Percentiles rank a stretch among this genome's conserved stretches.
Evolutionary conservation across 2,888 invertebrate genomes (phyloP).

Genomic region (Eupithecia subumbrata): DNA sequence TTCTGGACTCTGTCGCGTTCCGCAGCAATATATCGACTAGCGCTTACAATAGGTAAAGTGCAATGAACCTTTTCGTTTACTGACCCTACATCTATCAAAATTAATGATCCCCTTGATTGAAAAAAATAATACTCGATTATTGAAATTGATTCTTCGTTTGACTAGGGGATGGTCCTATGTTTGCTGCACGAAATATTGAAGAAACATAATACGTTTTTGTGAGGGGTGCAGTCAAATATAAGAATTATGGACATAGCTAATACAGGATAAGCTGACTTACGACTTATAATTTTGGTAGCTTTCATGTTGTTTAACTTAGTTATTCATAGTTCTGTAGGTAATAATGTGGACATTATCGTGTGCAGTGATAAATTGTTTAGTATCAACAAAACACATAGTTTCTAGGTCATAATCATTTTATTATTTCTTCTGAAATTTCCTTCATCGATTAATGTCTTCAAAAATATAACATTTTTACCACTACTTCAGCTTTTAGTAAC

Average conservation of each 20-base stretch:
- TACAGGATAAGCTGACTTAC: conserved; percentile 9
- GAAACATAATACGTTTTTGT: conserved; percentile 23
- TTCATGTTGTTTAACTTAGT: not conserved
- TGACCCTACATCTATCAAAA: conserved; percentile 60
- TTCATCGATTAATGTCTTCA: not conserved
- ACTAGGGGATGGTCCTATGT: conserved; percentile 31
- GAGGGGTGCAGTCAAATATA: conserved; percentile 14
- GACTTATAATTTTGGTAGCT: not conserved
- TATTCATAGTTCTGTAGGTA: not conserved
- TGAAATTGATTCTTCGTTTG: conserved; percentile 48
- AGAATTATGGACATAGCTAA: not conserved
- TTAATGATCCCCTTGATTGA: conserved; percentile 67
- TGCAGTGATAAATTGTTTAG: not conserved
- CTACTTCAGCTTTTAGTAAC: not conserved
- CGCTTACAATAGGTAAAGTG: not conserved
- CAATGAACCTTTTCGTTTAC: conserved; percentile 33
- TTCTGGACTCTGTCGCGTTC: not conserved
- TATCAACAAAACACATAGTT: not conserved
- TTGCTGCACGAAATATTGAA: conserved; percentile 34
- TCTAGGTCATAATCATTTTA: not conserved
- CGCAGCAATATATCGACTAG: not conserved
- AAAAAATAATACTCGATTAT: conserved; percentile 58
- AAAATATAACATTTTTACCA: not conserved
- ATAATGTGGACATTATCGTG: not conserved
- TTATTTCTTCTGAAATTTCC: not conserved